Evolutionary conservation across 2,113 vertebrate species (phyloP).

Genomic region (Perca flavescens): DNA sequence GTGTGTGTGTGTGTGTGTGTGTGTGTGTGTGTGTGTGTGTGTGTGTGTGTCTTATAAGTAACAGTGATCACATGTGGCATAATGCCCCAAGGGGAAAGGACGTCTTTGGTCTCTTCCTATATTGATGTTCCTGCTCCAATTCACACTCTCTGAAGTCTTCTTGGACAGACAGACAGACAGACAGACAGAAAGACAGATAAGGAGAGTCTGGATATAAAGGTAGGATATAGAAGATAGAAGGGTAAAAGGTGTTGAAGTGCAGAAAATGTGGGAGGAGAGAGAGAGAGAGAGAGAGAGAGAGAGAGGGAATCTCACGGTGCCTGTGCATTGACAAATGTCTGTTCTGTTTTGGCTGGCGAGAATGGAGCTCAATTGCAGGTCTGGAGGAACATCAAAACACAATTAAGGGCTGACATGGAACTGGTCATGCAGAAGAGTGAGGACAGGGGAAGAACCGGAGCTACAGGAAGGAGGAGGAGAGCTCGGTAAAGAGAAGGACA

Average conservation of each 20-base stretch:
- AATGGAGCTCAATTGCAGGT: slow-evolving; percentile 89
- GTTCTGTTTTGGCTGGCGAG: slow-evolving; percentile 93
- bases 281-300: not conserved
- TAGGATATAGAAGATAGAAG: slow-evolving; percentile 3
- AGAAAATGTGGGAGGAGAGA: slow-evolving; percentile 9
- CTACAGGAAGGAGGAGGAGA: slow-evolving; percentile 39
- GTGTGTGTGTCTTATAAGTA: slow-evolving; percentile 80
- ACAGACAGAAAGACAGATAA: slow-evolving; percentile 15
- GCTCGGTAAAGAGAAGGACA: slow-evolving; percentile 45
- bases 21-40: slow-evolving; percentile 28
- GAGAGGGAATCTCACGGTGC: slow-evolving; percentile 57
- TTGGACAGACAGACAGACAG: slow-evolving; percentile 39
- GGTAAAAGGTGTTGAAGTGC: slow-evolving; percentile 11
- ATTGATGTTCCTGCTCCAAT: slow-evolving; percentile 72
- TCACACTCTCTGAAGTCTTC: slow-evolving; percentile 80
- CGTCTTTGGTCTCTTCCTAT: slow-evolving; percentile 77
- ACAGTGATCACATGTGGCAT: slow-evolving; percentile 91
- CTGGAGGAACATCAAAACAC: slow-evolving; percentile 95
- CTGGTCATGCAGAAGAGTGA: slow-evolving; percentile 83
- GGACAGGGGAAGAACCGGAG: slow-evolving; percentile 77
- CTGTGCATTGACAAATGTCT: slow-evolving; percentile 89
- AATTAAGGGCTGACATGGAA: slow-evolving; percentile 91
- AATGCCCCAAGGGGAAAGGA: slow-evolving; percentile 81
- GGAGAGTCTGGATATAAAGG: not conserved
- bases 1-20: slow-evolving; percentile 12